Evolutionary conservation across 2,113 vertebrate species (phyloP), one percentile per base, ranked within the genome.

Genomic region (Hydrochoerus hydrochaeris): DNA sequence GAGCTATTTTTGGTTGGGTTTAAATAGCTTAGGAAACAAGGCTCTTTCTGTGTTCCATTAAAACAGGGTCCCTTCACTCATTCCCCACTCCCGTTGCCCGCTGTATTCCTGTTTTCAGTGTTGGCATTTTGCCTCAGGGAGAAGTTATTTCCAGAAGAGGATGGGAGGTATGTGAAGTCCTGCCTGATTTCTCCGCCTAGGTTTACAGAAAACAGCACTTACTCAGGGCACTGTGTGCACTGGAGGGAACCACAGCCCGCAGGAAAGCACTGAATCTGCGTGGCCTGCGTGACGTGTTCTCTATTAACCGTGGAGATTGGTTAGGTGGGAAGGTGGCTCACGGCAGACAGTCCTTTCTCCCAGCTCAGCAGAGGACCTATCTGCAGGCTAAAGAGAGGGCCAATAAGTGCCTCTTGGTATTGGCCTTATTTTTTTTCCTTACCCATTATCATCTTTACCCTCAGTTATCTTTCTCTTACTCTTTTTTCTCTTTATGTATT

Each of bases 11-110:
- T 95, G 77, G 85, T 91, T 94, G 57, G 44, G 60, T 89, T 63
- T 54, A 46, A 91, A 83, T 57, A 83, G 73, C 80, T 84, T 80
- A 49, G 83, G 95, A 95, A 75, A 75, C 95, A 95, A 96, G 93
- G 88, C 71, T 88, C 28, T 95, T 46, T 96, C 96, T 97, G 85
- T 93, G 69, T 95, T 94, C 35, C n/a, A n/a, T 69, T 90, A 22
- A 87, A 86, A 84, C 85, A 80, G 63, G 69, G 83, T 17, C 75
- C 82, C 54, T 86, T 60, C 83, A 82, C 0, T 38, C 4, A 28
- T 19, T 32, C 46, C 30, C 41, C 41, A 35, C 54, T n/a, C 52
- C 54, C 2, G 54, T 14, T 2, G 54, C 14, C 81, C 54, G 41
- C 57, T 16, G 0, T 32, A 26, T 69, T 75, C 62, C 44, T 52